Base-by-base conservation (phyloP, 2,797 vertebrate genomes). In the Hippopotamyrus pictus region DNA sequence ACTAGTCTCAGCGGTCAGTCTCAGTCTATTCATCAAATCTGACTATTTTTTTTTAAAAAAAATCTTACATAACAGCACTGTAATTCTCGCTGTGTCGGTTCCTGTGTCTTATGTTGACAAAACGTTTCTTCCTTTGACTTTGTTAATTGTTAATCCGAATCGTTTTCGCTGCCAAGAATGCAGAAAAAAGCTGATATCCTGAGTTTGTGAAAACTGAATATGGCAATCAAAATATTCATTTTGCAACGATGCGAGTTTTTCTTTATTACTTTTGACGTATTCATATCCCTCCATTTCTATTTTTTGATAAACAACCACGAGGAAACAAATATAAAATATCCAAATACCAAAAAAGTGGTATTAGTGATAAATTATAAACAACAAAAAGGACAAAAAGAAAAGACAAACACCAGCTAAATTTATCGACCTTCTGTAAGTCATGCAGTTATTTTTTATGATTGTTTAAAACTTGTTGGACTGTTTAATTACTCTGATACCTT, bases 321-420 rank as follows among this genome's bases (percentile, higher is more conserved):
- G 44, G 22, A 88, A 65, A 88, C 44, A 48, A 88, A 62, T 46
- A 57, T 88, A 88, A 88, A 62, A 88, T 48, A 44, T 41, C 86
- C 54, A 46, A 88, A 53, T 62, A 88, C 57, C 57, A 65, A 50
- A 65, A 65, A 88, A 69, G 57, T 65, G 54, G n/a, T 29, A 46
- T 88, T 89, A 89, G 87, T 89, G 50, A 86, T 90, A 91, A 90
- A 25, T 62, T 53, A 84, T 79, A 88, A 88, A 89, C 73, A 73
- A 88, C 87, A 90, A 84, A 48, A 88, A 89, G 46, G 62, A 90
- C 53, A 65, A 48, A 37, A 89, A 87, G 53, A 90, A 59, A 89
- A 87, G 44, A 86, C 87, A 89, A 89, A 57, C 51, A 41, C 82
- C 82, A 48, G 44, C 50, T 53, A 29, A 25, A 51, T 37, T 62